A percentile compares a stretch with the other conserved stretches of the same genome.
These are phyloP conservation scores for Lacanobia wlatinum DNA, from an alignment of 2,888 invertebrate species.

Conservation along the genomic window DNA sequence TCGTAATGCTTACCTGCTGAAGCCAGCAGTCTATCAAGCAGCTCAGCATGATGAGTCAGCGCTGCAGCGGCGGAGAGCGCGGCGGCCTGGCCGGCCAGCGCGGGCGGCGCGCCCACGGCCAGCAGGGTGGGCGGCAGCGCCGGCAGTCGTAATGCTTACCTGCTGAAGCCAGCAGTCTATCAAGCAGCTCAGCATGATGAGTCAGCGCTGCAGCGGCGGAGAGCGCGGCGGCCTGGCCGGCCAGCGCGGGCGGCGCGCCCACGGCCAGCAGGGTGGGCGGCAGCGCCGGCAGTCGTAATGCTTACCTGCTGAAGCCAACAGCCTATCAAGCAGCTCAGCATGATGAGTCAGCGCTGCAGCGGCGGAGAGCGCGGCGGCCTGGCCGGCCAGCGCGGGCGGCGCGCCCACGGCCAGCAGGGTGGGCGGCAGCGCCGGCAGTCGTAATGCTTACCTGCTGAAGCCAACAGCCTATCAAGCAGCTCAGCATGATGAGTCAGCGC, in stretches of 20 bases:
- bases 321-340: constrained; percentile 83
- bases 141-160: constrained; percentile 65
- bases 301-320: constrained; percentile 82
- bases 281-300: too few relatives aligned
- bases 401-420: constrained; percentile 88
- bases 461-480: constrained; percentile 81
- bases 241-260: constrained; percentile 76
- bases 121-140: constrained; percentile 72
- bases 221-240: constrained; percentile 92
- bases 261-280: constrained; percentile 87
- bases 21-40: constrained; percentile 82
- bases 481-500: constrained; percentile 86
- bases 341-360: constrained; percentile 82
- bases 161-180: constrained; percentile 82
- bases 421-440: too few relatives aligned
- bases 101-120: constrained; percentile 88
- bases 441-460: constrained; percentile 77
- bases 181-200: constrained; percentile 84
- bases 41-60: constrained; percentile 85
- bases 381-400: constrained; percentile 71
- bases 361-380: constrained; percentile 93
- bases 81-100: constrained; percentile 88
- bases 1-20: constrained; percentile 75
- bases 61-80: constrained; percentile 91
- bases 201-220: constrained; percentile 88